A percentile compares a stretch with the other conserved stretches of the same genome.
Evolutionary conservation across 2,888 invertebrate genomes (phyloP).

Genomic region (Hemicrepidius hirtus): DNA sequence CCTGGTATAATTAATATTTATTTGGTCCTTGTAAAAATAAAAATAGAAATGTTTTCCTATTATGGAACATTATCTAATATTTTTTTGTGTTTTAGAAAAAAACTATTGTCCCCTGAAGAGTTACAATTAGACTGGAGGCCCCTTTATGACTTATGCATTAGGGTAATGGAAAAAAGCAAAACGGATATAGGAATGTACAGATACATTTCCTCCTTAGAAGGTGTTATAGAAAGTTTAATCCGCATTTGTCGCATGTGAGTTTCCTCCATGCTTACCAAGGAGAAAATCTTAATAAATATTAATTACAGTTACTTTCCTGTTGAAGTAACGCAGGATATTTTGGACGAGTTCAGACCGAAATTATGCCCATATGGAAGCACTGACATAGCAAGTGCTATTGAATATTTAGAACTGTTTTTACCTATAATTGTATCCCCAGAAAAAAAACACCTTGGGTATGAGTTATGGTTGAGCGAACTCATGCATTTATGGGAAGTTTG

Average conservation of each 20-base stretch:
- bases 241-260: slow-evolving; percentile 67
- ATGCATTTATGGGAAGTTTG: slow-evolving; percentile 86
- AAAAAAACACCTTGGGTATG: slow-evolving; percentile 79
- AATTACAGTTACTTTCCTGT: slow-evolving; percentile 80
- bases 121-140: slow-evolving; percentile 90
- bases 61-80: too few species aligned
- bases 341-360: slow-evolving; percentile 87
- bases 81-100: slow-evolving; percentile 77
- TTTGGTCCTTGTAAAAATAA: too few species aligned
- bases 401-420: slow-evolving; percentile 83
- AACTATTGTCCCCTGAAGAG: slow-evolving; percentile 85
- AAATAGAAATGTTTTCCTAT: too few species aligned
- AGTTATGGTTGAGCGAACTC: slow-evolving; percentile 87
- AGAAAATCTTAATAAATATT: not conserved
- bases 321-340: slow-evolving; percentile 87
- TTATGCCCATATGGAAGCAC: slow-evolving; percentile 83
- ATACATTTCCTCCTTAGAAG: slow-evolving; percentile 64
- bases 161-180: slow-evolving; percentile 76
- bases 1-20: too few species aligned
- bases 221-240: slow-evolving; percentile 64
- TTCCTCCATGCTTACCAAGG: not conserved
- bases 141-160: slow-evolving; percentile 81
- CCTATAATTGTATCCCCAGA: slow-evolving; percentile 82
- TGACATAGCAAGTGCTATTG: slow-evolving; percentile 74
- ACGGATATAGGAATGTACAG: slow-evolving; percentile 78